A percentile compares a stretch with the other conserved stretches of the same genome.
Evolutionary conservation across 2,113 vertebrate species (phyloP).

Genomic region (Alaudala cheleensis): DNA sequence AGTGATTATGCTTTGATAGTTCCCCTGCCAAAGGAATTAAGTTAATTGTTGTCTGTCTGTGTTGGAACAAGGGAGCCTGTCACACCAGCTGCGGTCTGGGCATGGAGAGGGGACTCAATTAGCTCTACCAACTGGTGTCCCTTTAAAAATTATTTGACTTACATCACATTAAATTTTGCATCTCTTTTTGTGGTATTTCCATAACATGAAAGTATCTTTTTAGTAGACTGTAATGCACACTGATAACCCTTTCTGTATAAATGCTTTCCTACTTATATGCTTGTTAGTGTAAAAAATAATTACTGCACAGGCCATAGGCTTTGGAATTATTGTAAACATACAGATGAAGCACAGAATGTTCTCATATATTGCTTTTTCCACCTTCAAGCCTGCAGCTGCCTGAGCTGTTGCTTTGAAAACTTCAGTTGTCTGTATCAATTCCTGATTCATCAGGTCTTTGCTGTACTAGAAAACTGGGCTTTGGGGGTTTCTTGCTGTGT

Average conservation of each 20-base stretch:
- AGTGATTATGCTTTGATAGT: neutral
- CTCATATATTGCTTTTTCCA: neutral
- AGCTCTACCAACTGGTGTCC: neutral
- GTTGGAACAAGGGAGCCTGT: neutral
- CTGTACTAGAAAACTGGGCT: neutral
- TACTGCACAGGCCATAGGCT: neutral
- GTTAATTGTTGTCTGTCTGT: neutral
- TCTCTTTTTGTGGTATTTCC: neutral
- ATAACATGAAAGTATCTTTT: neutral
- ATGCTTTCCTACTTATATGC: neutral
- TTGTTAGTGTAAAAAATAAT: neutral
- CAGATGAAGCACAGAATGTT: neutral
- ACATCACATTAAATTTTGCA: neutral
- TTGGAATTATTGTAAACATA: neutral
- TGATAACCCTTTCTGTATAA: neutral
- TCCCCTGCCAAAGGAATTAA: neutral
- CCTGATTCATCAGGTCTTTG: neutral
- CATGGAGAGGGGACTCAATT: neutral
- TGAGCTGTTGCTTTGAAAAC: neutral
- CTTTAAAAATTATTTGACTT: neutral
- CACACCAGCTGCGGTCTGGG: neutral
- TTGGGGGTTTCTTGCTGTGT: neutral
- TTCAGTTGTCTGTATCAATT: neutral
- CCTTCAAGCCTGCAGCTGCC: neutral
- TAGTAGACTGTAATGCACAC: neutral